A percentile compares a stretch with the other conserved stretches of the same genome.
These are phyloP conservation scores for Plebejus melissa DNA, from an alignment of 2,888 invertebrate species.

Conservation along the genomic window DNA sequence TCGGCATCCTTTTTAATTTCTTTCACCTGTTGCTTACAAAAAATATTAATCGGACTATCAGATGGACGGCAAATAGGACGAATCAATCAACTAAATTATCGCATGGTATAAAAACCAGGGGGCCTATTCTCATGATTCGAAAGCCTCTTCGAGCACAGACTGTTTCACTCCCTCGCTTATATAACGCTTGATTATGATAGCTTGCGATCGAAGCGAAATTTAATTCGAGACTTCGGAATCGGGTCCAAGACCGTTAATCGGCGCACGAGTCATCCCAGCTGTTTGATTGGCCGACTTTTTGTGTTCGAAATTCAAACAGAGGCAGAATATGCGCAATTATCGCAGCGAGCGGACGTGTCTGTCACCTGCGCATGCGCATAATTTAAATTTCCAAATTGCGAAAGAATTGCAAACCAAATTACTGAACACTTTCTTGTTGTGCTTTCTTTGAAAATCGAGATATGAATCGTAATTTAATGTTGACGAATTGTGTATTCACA, in stretches of 20 bases:
- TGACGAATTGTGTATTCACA: background rate
- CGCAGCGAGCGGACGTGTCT: conserved; percentile 45
- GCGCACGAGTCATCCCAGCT: conserved; percentile 64
- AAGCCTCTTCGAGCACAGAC: background rate
- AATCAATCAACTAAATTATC: conserved; percentile 43
- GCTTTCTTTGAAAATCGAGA: background rate
- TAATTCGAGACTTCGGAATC: background rate
- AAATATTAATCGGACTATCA: conserved; percentile 33
- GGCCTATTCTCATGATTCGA: background rate
- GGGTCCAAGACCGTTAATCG: conserved; percentile 39
- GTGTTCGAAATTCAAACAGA: conserved; percentile 55
- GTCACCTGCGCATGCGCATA: conserved; percentile 49
- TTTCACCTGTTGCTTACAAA: conserved; percentile 36
- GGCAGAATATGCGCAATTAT: conserved; percentile 50
- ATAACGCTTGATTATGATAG: background rate
- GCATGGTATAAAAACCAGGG: conserved; percentile 40
- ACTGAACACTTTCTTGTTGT: background rate
- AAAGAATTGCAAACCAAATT: background rate
- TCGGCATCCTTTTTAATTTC: background rate
- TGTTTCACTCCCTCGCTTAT: background rate
- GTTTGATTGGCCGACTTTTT: conserved; percentile 58
- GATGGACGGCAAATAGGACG: conserved; percentile 4
- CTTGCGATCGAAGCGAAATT: background rate
- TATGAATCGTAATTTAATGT: background rate
- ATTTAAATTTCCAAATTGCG: conserved; percentile 34